Evolutionary conservation across 1,140 invertebrate genomes (phyloP).

Genomic region (Periplaneta americana): DNA sequence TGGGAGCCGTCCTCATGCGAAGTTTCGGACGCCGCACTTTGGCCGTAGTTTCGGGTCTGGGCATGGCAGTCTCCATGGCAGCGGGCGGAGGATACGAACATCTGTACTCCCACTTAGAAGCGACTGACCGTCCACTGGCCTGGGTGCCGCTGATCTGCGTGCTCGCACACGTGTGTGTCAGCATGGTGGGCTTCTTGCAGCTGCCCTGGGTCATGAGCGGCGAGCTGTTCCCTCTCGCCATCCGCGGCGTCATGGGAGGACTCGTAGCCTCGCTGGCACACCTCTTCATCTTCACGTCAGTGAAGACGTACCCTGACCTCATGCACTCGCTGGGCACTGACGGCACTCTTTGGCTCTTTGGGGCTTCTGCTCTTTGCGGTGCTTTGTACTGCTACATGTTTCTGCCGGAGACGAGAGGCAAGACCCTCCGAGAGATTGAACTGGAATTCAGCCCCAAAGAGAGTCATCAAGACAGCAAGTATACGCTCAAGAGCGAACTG

Average conservation of each 20-base stretch:
- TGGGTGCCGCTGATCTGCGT: conserved; percentile 55
- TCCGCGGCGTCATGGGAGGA: conserved; percentile 60
- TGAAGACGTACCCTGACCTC: conserved; percentile 62
- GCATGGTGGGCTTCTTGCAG: conserved; percentile 67
- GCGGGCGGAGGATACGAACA: conserved; percentile 46
- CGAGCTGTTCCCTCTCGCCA: conserved; percentile 62
- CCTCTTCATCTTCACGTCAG: conserved; percentile 59
- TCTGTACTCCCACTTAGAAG: conserved; percentile 33
- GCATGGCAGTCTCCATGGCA: conserved; percentile 55
- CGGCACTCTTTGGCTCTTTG: conserved; percentile 70
- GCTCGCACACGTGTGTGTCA: conserved; percentile 59
- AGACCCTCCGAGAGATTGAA: conserved; percentile 73
- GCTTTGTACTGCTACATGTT: conserved; percentile 59
- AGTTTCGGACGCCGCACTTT: conserved; percentile 59
- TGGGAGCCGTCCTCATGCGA: conserved; percentile 63
- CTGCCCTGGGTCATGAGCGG: conserved; percentile 71
- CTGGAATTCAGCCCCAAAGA: conserved; percentile 37
- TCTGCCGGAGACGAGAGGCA: conserved; percentile 77
- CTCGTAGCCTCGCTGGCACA: conserved; percentile 64
- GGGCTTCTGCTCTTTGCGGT: conserved; percentile 57
- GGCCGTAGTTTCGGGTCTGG: conserved; percentile 55
- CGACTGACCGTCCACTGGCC: conserved; percentile 41
- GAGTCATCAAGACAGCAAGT: conserved; percentile 32
- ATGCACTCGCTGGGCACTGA: conserved; percentile 52
- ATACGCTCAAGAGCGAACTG: background rate